Evolutionary conservation across 2,113 vertebrate genomes (phyloP).

Genomic region (Calcarius ornatus): DNA sequence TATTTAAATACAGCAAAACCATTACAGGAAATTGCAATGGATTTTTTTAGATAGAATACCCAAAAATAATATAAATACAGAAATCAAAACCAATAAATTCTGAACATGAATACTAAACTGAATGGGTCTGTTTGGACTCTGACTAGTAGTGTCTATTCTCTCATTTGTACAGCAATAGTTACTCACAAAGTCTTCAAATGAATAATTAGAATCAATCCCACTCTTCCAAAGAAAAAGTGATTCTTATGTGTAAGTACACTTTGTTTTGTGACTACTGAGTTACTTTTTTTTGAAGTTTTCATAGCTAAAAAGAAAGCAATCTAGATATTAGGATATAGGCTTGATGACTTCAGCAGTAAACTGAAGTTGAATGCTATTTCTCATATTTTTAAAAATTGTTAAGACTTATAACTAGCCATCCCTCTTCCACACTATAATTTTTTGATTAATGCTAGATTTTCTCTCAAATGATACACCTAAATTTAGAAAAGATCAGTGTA

Average conservation of each 20-base stretch:
- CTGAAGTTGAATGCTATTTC: background rate
- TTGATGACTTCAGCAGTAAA: background rate
- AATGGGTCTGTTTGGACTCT: background rate
- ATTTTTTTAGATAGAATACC: background rate
- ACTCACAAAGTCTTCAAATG: background rate
- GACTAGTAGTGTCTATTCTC: background rate
- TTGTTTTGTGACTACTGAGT: background rate
- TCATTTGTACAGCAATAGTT: background rate
- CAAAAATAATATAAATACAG: background rate
- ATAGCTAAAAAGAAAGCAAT: background rate
- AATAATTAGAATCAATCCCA: background rate
- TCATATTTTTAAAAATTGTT: background rate
- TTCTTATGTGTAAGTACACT: background rate
- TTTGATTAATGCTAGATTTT: background rate
- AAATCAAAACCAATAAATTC: background rate
- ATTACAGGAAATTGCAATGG: background rate
- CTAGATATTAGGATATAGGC: background rate
- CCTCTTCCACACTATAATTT: background rate
- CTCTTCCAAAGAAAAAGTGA: background rate
- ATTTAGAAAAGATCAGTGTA: background rate
- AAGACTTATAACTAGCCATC: fast-evolving
- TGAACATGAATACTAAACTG: background rate
- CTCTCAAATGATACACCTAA: background rate
- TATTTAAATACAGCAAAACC: background rate
- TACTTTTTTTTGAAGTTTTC: background rate